phyloP scores from a whole-genome alignment of 2,888 invertebrate species.

The Polydrusus pterygomalis region DNA sequence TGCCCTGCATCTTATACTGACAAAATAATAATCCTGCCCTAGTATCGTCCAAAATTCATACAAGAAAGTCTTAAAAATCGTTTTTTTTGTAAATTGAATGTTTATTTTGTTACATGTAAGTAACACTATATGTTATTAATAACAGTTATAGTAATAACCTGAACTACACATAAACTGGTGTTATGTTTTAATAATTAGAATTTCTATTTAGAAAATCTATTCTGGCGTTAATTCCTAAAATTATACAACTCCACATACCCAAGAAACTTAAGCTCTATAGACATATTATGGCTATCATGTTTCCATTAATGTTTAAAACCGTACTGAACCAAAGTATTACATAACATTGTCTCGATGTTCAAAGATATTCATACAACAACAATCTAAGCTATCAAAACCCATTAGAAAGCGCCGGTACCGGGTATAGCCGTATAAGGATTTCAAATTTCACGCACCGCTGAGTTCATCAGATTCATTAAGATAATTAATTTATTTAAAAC shows the following conservation, averaged over 20 bases:
- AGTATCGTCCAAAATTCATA: no score
- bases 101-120: no score
- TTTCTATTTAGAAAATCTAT: background rate
- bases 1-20: no score
- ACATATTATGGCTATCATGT: conserved; percentile 13
- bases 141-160: no score
- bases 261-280: background rate
- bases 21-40: no score
- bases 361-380: conserved; percentile 10
- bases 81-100: no score
- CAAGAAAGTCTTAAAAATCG: no score
- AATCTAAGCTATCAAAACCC: conserved; percentile 23
- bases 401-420: conserved; percentile 23
- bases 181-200: background rate
- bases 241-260: background rate
- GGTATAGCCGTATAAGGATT: conserved; percentile 21
- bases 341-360: conserved; percentile 6
- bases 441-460: conserved; percentile 22
- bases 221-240: background rate
- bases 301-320: conserved; percentile 15
- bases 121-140: no score
- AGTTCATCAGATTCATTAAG: conserved; percentile 31
- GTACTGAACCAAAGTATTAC: conserved; percentile 4
- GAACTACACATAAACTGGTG: no score
- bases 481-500: conserved; percentile 23